A percentile compares a stretch with the other conserved stretches of the same genome.
phyloP scores from a whole-genome alignment of 2,888 invertebrate genomes.

The Nematopogon swammerdamellus region DNA sequence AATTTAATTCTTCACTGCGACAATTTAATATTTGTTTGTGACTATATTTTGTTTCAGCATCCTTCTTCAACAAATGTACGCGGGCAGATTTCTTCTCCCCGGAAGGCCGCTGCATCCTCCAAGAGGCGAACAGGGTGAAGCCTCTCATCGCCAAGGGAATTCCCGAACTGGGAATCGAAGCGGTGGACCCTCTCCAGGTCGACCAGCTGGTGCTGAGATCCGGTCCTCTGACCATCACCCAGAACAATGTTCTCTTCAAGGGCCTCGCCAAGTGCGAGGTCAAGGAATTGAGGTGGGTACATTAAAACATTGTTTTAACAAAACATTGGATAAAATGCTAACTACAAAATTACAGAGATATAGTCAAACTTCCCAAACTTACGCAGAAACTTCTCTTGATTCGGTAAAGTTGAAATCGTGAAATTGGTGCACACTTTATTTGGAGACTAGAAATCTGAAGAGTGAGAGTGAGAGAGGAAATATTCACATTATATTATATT shows the following conservation, averaged over 20 bases:
- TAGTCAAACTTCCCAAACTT: too few species aligned
- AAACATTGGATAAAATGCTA: too few species aligned
- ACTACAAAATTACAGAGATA: too few species aligned
- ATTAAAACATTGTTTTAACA: too few species aligned
- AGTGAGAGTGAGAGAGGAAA: too few species aligned
- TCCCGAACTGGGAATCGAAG: conserved; percentile 12
- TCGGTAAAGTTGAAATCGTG: too few species aligned
- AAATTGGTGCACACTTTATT: too few species aligned
- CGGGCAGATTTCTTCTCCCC: neutral
- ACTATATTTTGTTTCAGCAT: neutral
- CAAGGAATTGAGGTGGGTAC: conserved; percentile 12
- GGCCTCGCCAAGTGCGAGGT: conserved; percentile 13
- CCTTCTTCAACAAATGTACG: neutral
- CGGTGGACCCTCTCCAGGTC: conserved; percentile 12
- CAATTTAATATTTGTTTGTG: too few species aligned
- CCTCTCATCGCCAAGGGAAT: conserved; percentile 11
- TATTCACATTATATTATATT: too few species aligned
- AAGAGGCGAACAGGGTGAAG: conserved; percentile 9
- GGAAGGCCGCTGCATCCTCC: conserved; percentile 8
- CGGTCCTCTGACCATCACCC: conserved; percentile 12
- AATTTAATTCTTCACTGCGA: too few species aligned
- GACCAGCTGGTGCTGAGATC: conserved; percentile 10
- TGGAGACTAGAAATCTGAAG: too few species aligned
- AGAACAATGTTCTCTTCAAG: conserved; percentile 13
- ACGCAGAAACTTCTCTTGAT: too few species aligned